Conservation (phyloP, 2,113 vertebrate genomes). For the Chloroceryle aenea region DNA sequence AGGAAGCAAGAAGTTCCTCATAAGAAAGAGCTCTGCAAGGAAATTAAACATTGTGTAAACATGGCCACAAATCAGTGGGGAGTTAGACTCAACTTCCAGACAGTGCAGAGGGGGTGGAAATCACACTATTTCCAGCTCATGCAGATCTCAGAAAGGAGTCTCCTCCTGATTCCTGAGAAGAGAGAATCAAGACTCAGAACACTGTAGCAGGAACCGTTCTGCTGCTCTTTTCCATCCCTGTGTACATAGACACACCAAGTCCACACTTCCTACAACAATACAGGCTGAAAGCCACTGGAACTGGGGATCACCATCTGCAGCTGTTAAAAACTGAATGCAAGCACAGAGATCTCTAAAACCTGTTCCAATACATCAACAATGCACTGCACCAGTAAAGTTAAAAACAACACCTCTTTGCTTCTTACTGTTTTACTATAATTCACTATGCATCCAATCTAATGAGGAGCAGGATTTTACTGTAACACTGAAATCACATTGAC, state of each 20-base stretch:
- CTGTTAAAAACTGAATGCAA: not conserved
- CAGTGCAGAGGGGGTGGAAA: not conserved
- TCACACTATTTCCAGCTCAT: not conserved
- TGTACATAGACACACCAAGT: too few species aligned
- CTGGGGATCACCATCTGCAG: too few species aligned
- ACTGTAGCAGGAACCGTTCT: not conserved
- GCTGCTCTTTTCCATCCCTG: not conserved
- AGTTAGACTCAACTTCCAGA: not conserved
- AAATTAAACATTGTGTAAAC: not conserved
- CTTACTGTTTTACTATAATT: not conserved
- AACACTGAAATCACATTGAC: not conserved
- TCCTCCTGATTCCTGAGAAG: not conserved
- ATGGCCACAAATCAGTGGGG: not conserved
- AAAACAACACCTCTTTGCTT: not conserved
- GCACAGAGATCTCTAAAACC: not conserved
- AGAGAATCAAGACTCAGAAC: not conserved
- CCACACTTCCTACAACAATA: not conserved
- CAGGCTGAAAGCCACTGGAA: not conserved
- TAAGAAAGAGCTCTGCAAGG: not conserved
- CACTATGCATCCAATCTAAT: not conserved
- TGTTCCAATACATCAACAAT: not conserved
- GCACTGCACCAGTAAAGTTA: not conserved
- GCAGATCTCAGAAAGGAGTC: not conserved
- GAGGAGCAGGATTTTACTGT: not conserved
- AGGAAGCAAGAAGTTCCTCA: not conserved